These are phyloP conservation scores for Sialia sialis DNA, from an alignment of 2,113 vertebrate genomes.

Conservation along the genomic window DNA sequence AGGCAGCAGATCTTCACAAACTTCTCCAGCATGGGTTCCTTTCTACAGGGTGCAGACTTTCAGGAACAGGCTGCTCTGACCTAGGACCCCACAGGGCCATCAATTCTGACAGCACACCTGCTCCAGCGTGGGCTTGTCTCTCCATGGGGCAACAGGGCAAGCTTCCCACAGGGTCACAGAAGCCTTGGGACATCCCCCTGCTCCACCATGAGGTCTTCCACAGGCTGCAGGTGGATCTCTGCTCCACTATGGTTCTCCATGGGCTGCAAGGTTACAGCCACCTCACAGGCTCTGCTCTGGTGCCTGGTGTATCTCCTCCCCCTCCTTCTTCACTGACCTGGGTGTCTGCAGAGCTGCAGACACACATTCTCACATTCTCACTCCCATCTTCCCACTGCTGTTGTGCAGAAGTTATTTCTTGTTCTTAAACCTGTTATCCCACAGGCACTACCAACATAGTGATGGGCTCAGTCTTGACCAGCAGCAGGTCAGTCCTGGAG, in stretches of 20 bases:
- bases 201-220: rapidly evolving
- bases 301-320: rapidly evolving
- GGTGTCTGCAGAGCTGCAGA: neutral
- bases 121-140: rapidly evolving
- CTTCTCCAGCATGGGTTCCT: neutral
- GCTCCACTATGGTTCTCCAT: rapidly evolving
- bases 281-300: rapidly evolving
- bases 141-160: rapidly evolving
- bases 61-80: neutral
- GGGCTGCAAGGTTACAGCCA: neutral
- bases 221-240: rapidly evolving
- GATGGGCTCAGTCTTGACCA: neutral
- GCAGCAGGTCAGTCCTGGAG: rapidly evolving
- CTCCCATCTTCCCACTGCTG: neutral
- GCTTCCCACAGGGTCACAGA: neutral
- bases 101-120: neutral
- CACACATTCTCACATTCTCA: neutral
- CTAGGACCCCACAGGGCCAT: rapidly evolving
- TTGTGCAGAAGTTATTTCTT: neutral
- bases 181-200: neutral
- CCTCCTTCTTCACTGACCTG: neutral
- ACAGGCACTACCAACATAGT: rapidly evolving
- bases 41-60: neutral
- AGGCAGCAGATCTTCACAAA: neutral
- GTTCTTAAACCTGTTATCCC: neutral